A percentile compares a stretch with the other conserved stretches of the same genome.
phyloP scores from a whole-genome alignment of 2,797 vertebrate genomes.

The Ficedula albicollis region DNA sequence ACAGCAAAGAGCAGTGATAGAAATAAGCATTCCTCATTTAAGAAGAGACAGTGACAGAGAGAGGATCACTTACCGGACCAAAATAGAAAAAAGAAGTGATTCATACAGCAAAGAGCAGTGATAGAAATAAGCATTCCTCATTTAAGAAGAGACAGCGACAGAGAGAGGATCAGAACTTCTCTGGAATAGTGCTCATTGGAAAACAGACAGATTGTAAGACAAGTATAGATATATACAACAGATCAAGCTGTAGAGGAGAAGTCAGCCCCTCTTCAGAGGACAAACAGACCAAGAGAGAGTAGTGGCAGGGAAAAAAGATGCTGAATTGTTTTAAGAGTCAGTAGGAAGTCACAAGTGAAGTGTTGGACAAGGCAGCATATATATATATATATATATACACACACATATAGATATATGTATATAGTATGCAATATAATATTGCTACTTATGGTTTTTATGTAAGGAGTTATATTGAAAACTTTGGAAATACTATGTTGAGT shows the following conservation, averaged over 20 bases:
- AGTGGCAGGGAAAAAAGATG: background rate
- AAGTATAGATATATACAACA: background rate
- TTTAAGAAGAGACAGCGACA: background rate
- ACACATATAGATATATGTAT: too few relatives aligned
- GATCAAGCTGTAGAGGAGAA: background rate
- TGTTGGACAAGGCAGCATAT: constrained; percentile 3
- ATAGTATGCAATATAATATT: constrained; percentile 3
- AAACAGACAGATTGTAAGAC: background rate
- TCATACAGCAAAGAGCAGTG: background rate
- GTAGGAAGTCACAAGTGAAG: constrained; percentile 4
- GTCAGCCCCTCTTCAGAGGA: background rate
- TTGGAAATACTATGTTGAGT: constrained; percentile 8
- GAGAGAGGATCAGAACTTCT: background rate
- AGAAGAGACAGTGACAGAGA: background rate
- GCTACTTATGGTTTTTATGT: constrained; percentile 31
- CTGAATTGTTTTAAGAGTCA: constrained; percentile 1
- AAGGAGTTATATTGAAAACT: constrained; percentile 37
- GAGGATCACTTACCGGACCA: background rate
- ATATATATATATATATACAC: background rate
- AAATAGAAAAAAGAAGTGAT: background rate
- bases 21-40: background rate
- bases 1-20: background rate
- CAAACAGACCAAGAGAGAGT: background rate
- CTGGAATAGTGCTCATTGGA: background rate
- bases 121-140: background rate